Evolutionary conservation across 2,113 vertebrate species (phyloP).

Genomic region (Halcyon malimbica): DNA sequence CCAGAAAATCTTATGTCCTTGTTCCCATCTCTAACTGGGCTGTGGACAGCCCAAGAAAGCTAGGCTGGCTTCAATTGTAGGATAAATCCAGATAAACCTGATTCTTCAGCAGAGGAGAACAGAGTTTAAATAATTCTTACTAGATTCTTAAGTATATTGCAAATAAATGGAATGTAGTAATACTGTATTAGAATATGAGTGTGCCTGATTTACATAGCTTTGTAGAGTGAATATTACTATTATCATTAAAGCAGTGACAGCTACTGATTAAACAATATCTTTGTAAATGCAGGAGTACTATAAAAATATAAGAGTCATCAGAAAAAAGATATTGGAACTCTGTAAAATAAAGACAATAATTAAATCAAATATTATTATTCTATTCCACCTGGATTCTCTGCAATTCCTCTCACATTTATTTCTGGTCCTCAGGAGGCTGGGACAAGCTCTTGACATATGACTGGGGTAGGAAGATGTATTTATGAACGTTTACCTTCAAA

Average conservation of each 20-base stretch:
- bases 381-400: not conserved
- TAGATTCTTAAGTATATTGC: not conserved
- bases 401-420: not conserved
- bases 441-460: not conserved
- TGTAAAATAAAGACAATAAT: not conserved
- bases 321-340: not conserved
- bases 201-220: not conserved
- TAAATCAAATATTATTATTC: not conserved
- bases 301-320: not conserved
- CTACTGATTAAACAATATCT: not conserved
- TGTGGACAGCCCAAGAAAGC: not conserved
- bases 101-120: not conserved
- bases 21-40: not conserved
- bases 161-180: not conserved
- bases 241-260: not conserved
- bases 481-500: not conserved
- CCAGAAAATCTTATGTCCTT: not conserved
- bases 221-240: not conserved
- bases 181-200: not conserved
- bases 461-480: not conserved
- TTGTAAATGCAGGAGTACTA: not conserved
- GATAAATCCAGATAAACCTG: not conserved
- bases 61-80: not conserved
- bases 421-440: not conserved
- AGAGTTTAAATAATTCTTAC: not conserved